Evolutionary conservation across 2,113 vertebrate genomes (phyloP), one percentile per base, ranked within the genome.

Genomic region (Microtus richardsoni): DNA sequence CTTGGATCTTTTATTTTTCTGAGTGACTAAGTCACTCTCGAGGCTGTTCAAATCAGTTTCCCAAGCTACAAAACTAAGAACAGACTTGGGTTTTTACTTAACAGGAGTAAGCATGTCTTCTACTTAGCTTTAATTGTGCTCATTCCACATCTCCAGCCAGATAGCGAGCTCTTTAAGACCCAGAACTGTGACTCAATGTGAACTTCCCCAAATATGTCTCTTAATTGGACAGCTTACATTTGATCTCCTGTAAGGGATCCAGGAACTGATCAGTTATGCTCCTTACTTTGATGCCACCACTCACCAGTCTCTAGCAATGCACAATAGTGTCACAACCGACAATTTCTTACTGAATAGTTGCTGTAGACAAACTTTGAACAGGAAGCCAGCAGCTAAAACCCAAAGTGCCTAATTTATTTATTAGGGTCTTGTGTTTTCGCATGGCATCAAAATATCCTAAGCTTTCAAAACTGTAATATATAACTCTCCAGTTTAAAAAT

Each of bases 31-130:
- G 77, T 77, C 26, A 44, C 21, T 86, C 54, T 94, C 54, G 36
- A 14, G 82, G 21, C 13, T 83, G 79, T 30, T 91, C 88, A 93
- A 41, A 77, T 66, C 28, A 75, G 64, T 39, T 93, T 92, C 49
- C 44, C 70, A 93, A 93, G 60, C 52, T 33, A 30, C 78, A 47
- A n/a, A 90, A 28, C 54, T 62, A 64, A 85, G 89, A 77, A 85
- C 52, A 54, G 21, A 16, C 66, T 47, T 86, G 5, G 58, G 19
- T 33, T 94, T 91, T 33, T 66, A 66, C 89, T 88, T 58, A 58
- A 78, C 10, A n/a, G 68, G 54, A 91, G 39, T 2, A 1, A 90
- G 68, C 11, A 30, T 68, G 52, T 19, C 24, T 79, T 75, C 33
- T 7, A 30, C 22, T 88, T 8, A 33, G 11, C 73, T 83, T 86